Evolutionary conservation across 2,797 vertebrate species (phyloP).

Genomic region (Trachops cirrhosus): DNA sequence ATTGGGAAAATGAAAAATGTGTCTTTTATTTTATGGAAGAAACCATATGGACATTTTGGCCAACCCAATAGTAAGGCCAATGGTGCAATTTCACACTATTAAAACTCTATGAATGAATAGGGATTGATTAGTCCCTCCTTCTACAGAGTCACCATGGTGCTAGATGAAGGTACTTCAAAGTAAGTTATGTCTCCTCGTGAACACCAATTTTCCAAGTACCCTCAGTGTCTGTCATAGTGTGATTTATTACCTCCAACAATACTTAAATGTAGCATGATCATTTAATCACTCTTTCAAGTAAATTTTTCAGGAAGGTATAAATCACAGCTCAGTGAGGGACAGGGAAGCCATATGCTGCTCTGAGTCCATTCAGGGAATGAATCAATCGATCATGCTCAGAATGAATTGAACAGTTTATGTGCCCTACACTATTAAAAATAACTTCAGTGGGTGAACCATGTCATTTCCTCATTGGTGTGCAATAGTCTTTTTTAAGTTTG

Average conservation of each 20-base stretch:
- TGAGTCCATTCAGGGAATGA: not conserved
- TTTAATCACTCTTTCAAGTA: not conserved
- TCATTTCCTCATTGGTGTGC: not conserved
- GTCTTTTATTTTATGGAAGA: not conserved
- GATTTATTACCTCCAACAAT: not conserved
- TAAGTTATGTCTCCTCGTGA: not conserved
- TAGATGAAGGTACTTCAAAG: not conserved
- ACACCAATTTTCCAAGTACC: not conserved
- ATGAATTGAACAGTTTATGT: not conserved
- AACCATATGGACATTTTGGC: not conserved
- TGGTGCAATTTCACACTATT: not conserved
- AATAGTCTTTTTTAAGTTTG: not conserved
- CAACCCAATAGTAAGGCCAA: not conserved
- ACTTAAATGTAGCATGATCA: not conserved
- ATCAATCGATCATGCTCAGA: not conserved
- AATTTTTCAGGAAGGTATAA: constrained; percentile 16
- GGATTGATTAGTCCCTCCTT: not conserved
- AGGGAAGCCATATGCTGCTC: not conserved
- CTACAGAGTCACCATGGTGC: not conserved
- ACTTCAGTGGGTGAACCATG: not conserved
- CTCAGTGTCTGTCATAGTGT: not conserved
- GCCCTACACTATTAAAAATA: not conserved
- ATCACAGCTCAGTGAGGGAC: not conserved
- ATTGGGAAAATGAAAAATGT: not conserved
- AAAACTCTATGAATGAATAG: not conserved